A percentile compares a stretch with the other conserved stretches of the same genome.
phyloP scores from a whole-genome alignment of 1,140 invertebrate species.

The Lepidurus apus region DNA sequence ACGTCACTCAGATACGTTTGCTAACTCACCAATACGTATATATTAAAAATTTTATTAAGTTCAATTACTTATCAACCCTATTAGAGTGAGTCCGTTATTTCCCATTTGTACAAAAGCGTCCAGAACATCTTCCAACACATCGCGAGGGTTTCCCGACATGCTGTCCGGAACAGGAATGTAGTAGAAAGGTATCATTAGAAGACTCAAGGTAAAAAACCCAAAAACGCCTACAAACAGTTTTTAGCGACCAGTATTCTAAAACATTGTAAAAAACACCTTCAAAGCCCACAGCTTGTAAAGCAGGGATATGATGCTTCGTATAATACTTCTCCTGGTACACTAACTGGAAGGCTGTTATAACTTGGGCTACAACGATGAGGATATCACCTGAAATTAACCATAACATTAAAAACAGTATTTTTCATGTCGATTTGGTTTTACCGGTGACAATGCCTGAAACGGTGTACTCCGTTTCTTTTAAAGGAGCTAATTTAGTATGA shows the following conservation, averaged over 20 bases:
- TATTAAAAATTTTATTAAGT: too few relatives aligned
- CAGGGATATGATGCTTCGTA: slow-evolving; percentile 69
- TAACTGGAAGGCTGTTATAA: slow-evolving; percentile 86
- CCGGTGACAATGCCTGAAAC: slow-evolving; percentile 13
- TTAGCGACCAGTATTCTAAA: slow-evolving; percentile 41
- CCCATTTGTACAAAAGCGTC: slow-evolving; percentile 78
- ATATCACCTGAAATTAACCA: slow-evolving; percentile 62
- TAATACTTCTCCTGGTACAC: slow-evolving; percentile 91
- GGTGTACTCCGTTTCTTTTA: neutral
- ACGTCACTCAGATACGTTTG: neutral
- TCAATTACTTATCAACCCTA: slow-evolving; percentile 58
- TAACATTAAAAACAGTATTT: neutral
- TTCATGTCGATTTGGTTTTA: neutral
- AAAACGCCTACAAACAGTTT: slow-evolving; percentile 56
- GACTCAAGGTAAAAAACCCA: slow-evolving; percentile 67
- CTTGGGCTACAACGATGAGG: slow-evolving; percentile 82
- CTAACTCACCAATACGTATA: too few relatives aligned
- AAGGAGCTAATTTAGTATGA: neutral
- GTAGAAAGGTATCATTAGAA: slow-evolving; percentile 76
- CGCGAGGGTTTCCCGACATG: slow-evolving; percentile 67
- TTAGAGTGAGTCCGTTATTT: slow-evolving; percentile 57
- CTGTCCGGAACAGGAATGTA: slow-evolving; percentile 66
- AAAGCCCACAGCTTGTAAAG: slow-evolving; percentile 60
- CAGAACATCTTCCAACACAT: slow-evolving; percentile 75
- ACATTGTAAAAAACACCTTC: neutral